Base-by-base conservation (phyloP, 92 coral and sea anemone species). In the Pocillopora grandis region DNA sequence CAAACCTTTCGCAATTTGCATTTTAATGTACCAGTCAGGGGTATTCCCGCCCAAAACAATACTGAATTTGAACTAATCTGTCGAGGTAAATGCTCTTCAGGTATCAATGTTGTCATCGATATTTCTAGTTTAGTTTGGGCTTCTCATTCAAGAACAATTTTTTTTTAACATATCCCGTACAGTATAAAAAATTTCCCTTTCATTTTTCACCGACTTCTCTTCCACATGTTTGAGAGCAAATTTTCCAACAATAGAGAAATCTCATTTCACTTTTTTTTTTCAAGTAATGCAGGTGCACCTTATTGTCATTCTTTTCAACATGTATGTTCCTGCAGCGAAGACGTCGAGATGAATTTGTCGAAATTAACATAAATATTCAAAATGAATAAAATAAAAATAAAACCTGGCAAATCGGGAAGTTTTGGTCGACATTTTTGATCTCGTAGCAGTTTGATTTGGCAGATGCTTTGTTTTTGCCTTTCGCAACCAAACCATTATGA, bases 271-370 rank as follows among this genome's bases (percentile, higher is more conserved):
- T 3, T 42, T 12, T 58, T 72, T 58, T 76, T 76, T 58, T 1
- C 35, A 35, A 36, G 21, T 4, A 11, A 5, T 42, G 74, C 85
- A 81, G 85, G 85, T 71, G 85, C 70, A 0, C 23, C 60, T 61
- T 71, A 58, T 57, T 21, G 70, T 61, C 42, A 81, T 37, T 81
- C 63, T 71, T 71, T 48, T 35, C 64, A 62, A 62, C 58, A 31
- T 12, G 58, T 36, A 57, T 27, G 60, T 81, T 81, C 63, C 85
- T 70, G 85, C 78, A 71, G 85, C 23, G 85, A 81, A 42, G 60
- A 13, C 48, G 60, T 36, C 17, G 20, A 81, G 36, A 80, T 48
- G 42, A 48, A 20, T 55, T 61, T 79, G 52, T 79, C 57, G 31
- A 70, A 42, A 55, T 55, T 16, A 56, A 23, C 64, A 71, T 55